A percentile compares a stretch with the other conserved stretches of the same genome.
Evolutionary conservation across 2,797 vertebrate genomes (phyloP).

Genomic region (Scarus forsteni): DNA sequence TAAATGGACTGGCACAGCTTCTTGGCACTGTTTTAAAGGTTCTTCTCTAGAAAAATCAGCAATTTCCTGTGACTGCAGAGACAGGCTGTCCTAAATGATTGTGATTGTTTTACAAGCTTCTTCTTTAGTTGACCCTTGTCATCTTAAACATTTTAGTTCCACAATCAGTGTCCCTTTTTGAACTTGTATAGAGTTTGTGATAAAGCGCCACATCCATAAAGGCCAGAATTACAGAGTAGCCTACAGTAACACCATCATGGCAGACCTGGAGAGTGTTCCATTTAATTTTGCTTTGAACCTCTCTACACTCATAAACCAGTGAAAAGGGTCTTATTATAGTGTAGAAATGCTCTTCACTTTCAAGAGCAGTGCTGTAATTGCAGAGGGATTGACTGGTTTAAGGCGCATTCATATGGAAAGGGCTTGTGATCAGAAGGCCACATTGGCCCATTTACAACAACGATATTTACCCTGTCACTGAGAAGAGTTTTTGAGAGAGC

Average conservation of each 20-base stretch:
- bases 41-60: no score
- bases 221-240: conserved; percentile 44
- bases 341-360: conserved; percentile 61
- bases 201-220: conserved; percentile 38
- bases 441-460: conserved; percentile 38
- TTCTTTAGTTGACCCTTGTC: not conserved
- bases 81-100: no score
- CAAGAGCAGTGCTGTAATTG: conserved; percentile 42
- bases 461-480: conserved; percentile 32
- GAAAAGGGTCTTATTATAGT: conserved; percentile 55
- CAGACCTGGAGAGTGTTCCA: conserved; percentile 61
- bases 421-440: conserved; percentile 43
- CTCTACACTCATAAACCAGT: conserved; percentile 44
- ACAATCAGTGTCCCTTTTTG: not conserved
- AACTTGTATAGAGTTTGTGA: not conserved
- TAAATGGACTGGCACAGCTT: no score
- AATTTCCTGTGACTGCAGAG: no score
- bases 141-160: not conserved
- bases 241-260: conserved; percentile 53
- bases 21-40: no score
- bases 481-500: conserved; percentile 27
- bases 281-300: conserved; percentile 73
- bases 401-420: conserved; percentile 42
- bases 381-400: conserved; percentile 35
- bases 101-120: not conserved